These are phyloP conservation scores for Naja naja DNA, from an alignment of 2,113 vertebrate species.

Conservation along the genomic window DNA sequence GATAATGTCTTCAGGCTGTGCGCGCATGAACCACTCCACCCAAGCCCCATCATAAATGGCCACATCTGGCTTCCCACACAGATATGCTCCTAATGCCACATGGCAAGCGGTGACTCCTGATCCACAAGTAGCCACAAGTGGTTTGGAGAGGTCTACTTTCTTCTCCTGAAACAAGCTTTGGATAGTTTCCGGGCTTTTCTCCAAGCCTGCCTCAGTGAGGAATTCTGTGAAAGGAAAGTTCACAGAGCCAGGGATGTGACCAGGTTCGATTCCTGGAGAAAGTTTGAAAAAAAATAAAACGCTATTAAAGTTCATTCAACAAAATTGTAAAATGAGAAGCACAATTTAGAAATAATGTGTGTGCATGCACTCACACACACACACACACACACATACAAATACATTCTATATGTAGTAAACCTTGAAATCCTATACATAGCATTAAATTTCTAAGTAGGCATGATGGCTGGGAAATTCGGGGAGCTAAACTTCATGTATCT, in stretches of 20 bases:
- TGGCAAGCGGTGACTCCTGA: constrained; percentile 93
- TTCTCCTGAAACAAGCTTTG: constrained; percentile 76
- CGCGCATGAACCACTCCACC: constrained; percentile 89
- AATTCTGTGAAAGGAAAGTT: constrained; percentile 89
- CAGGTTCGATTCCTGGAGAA: constrained; percentile 81
- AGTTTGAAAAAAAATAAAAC: neutral
- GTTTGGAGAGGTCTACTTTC: constrained; percentile 78
- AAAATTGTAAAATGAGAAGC: neutral
- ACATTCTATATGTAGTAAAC: neutral
- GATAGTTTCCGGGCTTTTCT: constrained; percentile 77
- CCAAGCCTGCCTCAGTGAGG: constrained; percentile 78
- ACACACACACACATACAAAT: neutral
- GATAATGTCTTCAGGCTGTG: constrained; percentile 80
- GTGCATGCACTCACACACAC: too few relatives aligned
- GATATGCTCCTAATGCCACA: constrained; percentile 80
- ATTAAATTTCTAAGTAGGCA: neutral
- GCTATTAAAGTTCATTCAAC: neutral
- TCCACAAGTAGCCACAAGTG: constrained; percentile 84
- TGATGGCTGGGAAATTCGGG: neutral
- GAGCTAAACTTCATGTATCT: neutral
- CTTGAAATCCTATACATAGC: neutral
- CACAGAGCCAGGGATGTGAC: constrained; percentile 81
- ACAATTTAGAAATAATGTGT: neutral
- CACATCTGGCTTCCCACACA: constrained; percentile 81
- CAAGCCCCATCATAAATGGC: constrained; percentile 89